These are phyloP conservation scores for Gallirallus australis DNA, from an alignment of 2,797 vertebrate genomes.

Conservation along the genomic window DNA sequence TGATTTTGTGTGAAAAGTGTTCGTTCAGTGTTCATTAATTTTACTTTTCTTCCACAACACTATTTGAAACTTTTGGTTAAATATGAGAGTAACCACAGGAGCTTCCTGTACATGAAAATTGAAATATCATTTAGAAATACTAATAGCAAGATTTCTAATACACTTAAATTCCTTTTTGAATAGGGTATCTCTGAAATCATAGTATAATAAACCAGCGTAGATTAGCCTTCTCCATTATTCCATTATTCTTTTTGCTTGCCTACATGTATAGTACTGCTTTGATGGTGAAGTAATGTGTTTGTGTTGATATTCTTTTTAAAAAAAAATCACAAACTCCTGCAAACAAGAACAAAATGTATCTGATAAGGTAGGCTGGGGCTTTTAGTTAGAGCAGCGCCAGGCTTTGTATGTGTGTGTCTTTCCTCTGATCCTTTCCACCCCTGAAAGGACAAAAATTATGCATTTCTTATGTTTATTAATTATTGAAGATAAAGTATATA, in stretches of 20 bases:
- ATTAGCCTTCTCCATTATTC: background rate
- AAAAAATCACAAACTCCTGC: background rate
- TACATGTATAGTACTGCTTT: background rate
- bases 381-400: background rate
- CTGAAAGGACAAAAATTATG: background rate
- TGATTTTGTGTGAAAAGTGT: background rate
- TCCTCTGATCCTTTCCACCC: background rate
- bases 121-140: background rate
- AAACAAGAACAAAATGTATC: background rate
- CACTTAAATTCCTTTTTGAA: background rate
- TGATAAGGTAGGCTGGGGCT: background rate
- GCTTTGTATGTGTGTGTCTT: background rate
- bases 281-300: background rate
- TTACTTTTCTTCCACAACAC: background rate
- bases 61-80: background rate
- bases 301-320: background rate
- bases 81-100: background rate
- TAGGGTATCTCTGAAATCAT: background rate
- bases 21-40: background rate
- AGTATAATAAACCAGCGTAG: background rate
- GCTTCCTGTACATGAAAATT: background rate
- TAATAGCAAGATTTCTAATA: background rate
- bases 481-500: background rate
- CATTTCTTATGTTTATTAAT: background rate
- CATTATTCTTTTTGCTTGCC: background rate